A percentile compares a stretch with the other conserved stretches of the same genome.
Conservation (phyloP, 2,888 invertebrate genomes). For the Disparrhopalites patrizii region DNA sequence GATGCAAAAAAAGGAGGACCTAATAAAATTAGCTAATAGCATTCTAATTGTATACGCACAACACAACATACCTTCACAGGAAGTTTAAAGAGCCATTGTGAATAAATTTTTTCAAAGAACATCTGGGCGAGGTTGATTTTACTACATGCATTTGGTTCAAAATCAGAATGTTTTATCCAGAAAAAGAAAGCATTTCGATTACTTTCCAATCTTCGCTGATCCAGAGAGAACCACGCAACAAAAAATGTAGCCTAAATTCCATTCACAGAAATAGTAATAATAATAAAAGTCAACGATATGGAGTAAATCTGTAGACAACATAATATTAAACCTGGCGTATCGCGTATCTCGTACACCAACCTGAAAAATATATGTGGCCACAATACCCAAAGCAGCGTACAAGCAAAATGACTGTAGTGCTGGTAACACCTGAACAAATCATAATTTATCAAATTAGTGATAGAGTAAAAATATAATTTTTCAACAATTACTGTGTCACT, state of each 20-base stretch:
- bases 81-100: slow-evolving; percentile 50
- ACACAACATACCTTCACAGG: slow-evolving; percentile 50
- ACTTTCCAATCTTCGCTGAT: slow-evolving; percentile 61
- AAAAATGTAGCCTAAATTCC: slow-evolving; percentile 70
- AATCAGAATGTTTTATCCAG: slow-evolving; percentile 60
- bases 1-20: neutral
- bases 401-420: slow-evolving; percentile 77
- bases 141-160: slow-evolving; percentile 50
- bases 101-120: slow-evolving; percentile 51
- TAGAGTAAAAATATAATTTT: neutral
- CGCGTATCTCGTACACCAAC: too few relatives aligned
- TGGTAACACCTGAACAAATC: slow-evolving; percentile 62
- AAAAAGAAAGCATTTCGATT: slow-evolving; percentile 65
- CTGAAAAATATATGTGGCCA: slow-evolving; percentile 70
- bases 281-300: too few relatives aligned
- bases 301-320: too few relatives aligned
- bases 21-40: neutral
- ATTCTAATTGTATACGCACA: too few relatives aligned
- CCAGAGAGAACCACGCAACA: slow-evolving; percentile 70
- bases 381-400: slow-evolving; percentile 71
- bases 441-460: neutral
- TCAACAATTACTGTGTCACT: neutral
- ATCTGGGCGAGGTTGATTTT: slow-evolving; percentile 49
- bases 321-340: too few relatives aligned
- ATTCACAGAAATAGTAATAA: too few relatives aligned